phyloP scores from a whole-genome alignment of 2,888 invertebrate species.

The Neelides folsomi region DNA sequence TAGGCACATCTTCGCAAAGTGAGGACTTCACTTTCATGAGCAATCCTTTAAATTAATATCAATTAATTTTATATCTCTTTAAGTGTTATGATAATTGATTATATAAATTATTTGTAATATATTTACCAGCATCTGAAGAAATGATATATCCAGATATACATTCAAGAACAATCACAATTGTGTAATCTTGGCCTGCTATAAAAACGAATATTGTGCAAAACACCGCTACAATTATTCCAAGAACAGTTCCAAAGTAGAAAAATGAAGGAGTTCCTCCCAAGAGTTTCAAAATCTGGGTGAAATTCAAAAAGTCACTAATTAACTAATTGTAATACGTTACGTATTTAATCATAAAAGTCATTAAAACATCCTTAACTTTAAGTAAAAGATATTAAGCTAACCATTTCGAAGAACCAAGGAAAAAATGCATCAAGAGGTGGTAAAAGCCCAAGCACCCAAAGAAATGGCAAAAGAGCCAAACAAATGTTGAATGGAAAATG shows the following conservation, averaged over 20 bases:
- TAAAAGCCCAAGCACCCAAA: constrained; percentile 26
- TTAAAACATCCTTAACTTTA: background rate
- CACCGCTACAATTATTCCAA: constrained; percentile 16
- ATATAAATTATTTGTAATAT: background rate
- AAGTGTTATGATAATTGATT: background rate
- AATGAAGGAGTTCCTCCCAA: constrained; percentile 23
- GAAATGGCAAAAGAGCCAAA: constrained; percentile 17
- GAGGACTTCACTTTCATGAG: constrained; percentile 19
- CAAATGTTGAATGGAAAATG: background rate
- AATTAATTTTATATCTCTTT: background rate
- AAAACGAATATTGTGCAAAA: constrained; percentile 18
- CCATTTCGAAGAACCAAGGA: constrained; percentile 29
- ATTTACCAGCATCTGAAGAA: constrained; percentile 24
- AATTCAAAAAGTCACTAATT: background rate
- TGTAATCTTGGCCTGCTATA: constrained; percentile 17
- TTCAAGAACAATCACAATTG: constrained; percentile 17
- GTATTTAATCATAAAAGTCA: background rate
- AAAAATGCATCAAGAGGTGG: constrained; percentile 27
- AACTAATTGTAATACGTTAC: background rate
- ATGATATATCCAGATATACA: constrained; percentile 26
- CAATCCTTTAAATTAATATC: background rate
- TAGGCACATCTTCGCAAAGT: constrained; percentile 26
- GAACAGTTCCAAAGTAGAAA: constrained; percentile 22
- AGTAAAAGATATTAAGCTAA: constrained; percentile 1
- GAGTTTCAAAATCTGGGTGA: constrained; percentile 11